A percentile compares a stretch with the other conserved stretches of the same genome.
Conservation (phyloP, 92 coral and sea anemone species). For the Heliopora coerulea region DNA sequence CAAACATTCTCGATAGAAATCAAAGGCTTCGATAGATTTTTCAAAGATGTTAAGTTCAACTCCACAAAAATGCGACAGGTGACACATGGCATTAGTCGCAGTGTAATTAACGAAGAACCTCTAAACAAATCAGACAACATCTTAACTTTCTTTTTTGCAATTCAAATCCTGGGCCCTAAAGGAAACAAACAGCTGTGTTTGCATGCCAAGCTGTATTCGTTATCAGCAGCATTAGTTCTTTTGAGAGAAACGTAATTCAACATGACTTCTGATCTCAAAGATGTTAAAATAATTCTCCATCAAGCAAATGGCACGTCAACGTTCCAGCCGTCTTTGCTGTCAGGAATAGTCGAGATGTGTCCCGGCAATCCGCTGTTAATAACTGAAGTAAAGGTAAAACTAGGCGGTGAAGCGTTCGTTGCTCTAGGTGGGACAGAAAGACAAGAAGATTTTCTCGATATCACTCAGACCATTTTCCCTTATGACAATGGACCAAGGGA, state of each 20-base stretch:
- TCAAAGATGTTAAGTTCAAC: too few relatives aligned
- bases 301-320: conserved; percentile 11
- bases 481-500: background rate
- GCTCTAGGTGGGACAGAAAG: conserved; percentile 14
- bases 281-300: conserved; percentile 34
- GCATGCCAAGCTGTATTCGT: too few relatives aligned
- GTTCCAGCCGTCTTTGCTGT: conserved; percentile 39
- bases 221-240: too few relatives aligned
- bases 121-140: too few relatives aligned
- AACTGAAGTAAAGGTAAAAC: conserved; percentile 20
- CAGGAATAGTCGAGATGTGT: conserved; percentile 36
- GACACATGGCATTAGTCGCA: too few relatives aligned
- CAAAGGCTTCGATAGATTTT: too few relatives aligned
- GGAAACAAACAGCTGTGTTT: too few relatives aligned
- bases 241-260: background rate
- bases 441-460: conserved; percentile 28
- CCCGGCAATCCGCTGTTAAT: conserved; percentile 13
- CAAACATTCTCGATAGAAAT: too few relatives aligned
- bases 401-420: conserved; percentile 22
- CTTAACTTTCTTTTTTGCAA: too few relatives aligned
- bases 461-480: conserved; percentile 20
- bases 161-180: too few relatives aligned
- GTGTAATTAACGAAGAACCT: too few relatives aligned
- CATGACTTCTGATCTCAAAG: conserved; percentile 28
- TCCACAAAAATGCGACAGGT: too few relatives aligned